Evolutionary conservation across 2,113 vertebrate genomes (phyloP).

Genomic region (Serilophus lunatus): DNA sequence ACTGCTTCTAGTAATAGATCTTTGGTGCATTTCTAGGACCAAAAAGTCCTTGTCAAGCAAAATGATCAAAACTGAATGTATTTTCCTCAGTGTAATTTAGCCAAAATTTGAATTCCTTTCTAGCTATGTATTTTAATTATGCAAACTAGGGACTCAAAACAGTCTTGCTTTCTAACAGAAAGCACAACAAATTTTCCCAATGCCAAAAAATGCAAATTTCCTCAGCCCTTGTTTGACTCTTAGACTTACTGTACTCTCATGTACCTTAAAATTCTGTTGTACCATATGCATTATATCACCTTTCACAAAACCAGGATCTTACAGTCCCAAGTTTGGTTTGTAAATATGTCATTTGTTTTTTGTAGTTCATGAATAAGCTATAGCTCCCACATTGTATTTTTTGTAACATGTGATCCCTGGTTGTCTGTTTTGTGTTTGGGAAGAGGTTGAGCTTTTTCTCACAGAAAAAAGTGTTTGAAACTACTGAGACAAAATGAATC

Average conservation of each 20-base stretch:
- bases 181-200: background rate
- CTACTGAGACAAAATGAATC: background rate
- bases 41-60: conserved; percentile 27
- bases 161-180: background rate
- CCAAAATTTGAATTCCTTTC: conserved; percentile 41
- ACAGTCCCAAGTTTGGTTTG: background rate
- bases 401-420: background rate
- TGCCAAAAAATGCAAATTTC: background rate
- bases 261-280: background rate
- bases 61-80: background rate
- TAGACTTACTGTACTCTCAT: background rate
- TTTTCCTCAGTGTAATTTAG: conserved; percentile 36
- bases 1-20: conserved; percentile 33
- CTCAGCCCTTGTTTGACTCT: background rate
- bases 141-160: background rate
- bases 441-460: background rate
- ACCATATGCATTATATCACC: accelerated
- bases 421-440: background rate
- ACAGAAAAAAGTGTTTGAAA: background rate
- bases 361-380: background rate
- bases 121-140: conserved; percentile 27
- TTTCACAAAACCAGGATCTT: background rate
- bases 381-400: background rate
- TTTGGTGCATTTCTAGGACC: conserved; percentile 13
- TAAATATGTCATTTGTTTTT: background rate